Base-by-base conservation (phyloP, 1,140 invertebrate genomes). In the Conus ventricosus region DNA sequence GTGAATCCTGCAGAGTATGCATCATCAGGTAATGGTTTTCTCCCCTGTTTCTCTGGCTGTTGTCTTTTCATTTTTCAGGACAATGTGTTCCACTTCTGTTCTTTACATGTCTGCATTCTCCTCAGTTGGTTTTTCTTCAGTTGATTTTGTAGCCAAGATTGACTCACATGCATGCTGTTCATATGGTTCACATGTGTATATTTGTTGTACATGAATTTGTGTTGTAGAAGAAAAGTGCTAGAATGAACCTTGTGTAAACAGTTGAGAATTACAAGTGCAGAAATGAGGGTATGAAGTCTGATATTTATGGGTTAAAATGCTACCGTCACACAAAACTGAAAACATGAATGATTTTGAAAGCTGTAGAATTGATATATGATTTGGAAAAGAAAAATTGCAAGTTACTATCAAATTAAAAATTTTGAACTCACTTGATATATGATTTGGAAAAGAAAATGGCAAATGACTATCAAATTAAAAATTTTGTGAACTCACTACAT, bases 1-100 rank as follows among this genome's bases (percentile, higher is more conserved):
- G 98, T 99, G 89, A 98, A 99, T 96, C 99, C 98, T 93, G 98
- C 98, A 94, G 99, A 99, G 96, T 99, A 99, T 96, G 98, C 99
- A 71, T 99, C 98, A 88, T 99, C 98, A 96, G 98, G 99, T 99
- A 97, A 96, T 2, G 27, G 39, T 81, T 81, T 81, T 81, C 80
- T 81, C 11, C 39, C 6, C 57, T 67, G 76, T 87, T 87, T 88
- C 67, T 88, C 88, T 81, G 80, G 80, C 5, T 54, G 80, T 63
- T 82, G 88, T 88, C 5, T 76, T 86, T 86, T 17, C 17, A 15
- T 81, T 25, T 81, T 81, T 54, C 67, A 71, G 67, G 67, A 71
- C 20, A 63, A 4, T 71, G 13, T 8, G 57, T 15, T 60, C 67
- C 10, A 71, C 67, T 71, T 71, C 20, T 71, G 67, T 71, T 71